Percentiles rank a stretch among this genome's conserved stretches.
These are phyloP conservation scores for Stenodera caucasica DNA, from an alignment of 2,888 invertebrate species.

Conservation along the genomic window DNA sequence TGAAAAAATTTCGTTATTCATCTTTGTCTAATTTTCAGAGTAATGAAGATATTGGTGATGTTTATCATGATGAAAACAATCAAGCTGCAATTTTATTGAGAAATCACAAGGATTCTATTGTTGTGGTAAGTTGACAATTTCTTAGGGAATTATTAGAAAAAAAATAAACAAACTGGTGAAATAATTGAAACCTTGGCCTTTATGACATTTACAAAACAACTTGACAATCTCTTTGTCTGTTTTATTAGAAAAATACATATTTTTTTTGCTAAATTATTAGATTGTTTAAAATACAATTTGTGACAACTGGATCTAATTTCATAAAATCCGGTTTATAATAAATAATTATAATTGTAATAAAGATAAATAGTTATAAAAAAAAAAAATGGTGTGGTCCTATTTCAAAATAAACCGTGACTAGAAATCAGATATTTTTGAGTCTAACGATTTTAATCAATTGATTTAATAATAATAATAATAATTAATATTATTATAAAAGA, in stretches of 20 bases:
- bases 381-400: not conserved
- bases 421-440: not conserved
- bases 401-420: not conserved
- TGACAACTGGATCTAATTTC: not conserved
- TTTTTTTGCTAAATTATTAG: too few species aligned
- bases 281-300: not conserved
- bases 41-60: conserved; percentile 76
- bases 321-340: not conserved
- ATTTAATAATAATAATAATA: not conserved
- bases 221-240: not conserved
- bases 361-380: not conserved
- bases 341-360: not conserved
- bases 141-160: too few species aligned
- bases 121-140: conserved; percentile 73
- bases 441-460: not conserved
- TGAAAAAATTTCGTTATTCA: too few species aligned
- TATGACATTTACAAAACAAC: conserved; percentile 19
- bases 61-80: conserved; percentile 85
- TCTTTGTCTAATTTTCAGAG: conserved; percentile 55
- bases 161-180: not conserved
- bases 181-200: conserved; percentile 24
- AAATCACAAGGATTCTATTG: conserved; percentile 75
- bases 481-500: not conserved
- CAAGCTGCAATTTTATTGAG: conserved; percentile 86
- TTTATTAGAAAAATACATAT: too few species aligned